phyloP scores from a whole-genome alignment of 2,888 invertebrate genomes.

The Nasonovia ribisnigri region DNA sequence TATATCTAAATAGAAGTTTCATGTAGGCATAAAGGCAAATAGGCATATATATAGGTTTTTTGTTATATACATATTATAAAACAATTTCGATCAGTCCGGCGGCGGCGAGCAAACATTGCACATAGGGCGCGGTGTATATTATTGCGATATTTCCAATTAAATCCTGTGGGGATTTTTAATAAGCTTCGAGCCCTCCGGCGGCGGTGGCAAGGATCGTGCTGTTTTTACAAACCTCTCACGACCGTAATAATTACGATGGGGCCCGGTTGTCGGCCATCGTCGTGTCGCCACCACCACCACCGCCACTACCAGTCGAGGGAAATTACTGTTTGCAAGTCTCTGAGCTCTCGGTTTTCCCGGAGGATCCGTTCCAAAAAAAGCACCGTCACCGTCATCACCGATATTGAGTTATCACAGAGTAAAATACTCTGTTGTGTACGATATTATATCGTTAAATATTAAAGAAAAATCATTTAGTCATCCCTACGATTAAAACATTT shows the following conservation, averaged over 20 bases:
- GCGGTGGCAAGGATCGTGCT: slow-evolving; percentile 3
- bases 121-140: not conserved
- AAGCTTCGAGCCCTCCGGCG: slow-evolving; percentile 41
- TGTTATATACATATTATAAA: not conserved
- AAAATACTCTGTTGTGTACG: not conserved
- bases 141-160: slow-evolving; percentile 60
- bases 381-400: not conserved
- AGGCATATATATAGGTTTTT: not conserved
- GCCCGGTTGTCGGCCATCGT: slow-evolving; percentile 3
- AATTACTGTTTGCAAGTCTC: slow-evolving; percentile 1
- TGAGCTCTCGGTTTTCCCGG: not conserved
- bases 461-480: not conserved
- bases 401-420: not conserved
- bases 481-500: not conserved
- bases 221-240: slow-evolving; percentile 59
- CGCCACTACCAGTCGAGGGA: not conserved
- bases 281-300: slow-evolving; percentile 39
- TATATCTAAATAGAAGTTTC: not conserved
- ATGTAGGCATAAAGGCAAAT: too few relatives aligned
- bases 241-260: slow-evolving; percentile 42
- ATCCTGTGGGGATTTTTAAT: slow-evolving; percentile 56
- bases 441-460: not conserved
- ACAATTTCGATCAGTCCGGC: not conserved
- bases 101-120: not conserved
- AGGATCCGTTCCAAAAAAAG: slow-evolving; percentile 32